Percentiles rank a stretch among this genome's conserved stretches.
These are phyloP conservation scores for Trematomus bernacchii DNA, from an alignment of 2,797 vertebrate genomes.

Conservation along the genomic window DNA sequence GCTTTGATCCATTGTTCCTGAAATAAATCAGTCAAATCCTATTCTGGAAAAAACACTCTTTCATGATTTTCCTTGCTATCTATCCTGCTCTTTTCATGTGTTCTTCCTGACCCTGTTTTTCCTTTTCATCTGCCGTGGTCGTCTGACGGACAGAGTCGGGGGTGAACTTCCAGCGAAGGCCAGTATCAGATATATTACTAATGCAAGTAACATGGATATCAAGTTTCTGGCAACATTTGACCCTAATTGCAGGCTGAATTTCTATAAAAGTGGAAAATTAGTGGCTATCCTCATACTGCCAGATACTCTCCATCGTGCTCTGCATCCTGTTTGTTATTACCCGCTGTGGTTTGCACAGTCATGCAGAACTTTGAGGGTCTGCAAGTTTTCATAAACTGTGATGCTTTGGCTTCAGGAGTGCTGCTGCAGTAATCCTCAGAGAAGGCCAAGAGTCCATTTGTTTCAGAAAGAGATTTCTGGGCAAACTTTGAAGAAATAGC, in stretches of 20 bases:
- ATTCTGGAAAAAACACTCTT: slow-evolving; percentile 33
- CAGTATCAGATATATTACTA: slow-evolving; percentile 49
- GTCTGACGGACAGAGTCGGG: slow-evolving; percentile 6
- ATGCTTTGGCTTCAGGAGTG: slow-evolving; percentile 21
- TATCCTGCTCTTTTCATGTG: slow-evolving; percentile 38
- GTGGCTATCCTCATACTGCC: slow-evolving; percentile 54
- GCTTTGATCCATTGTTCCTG: slow-evolving; percentile 41
- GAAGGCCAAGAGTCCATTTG: slow-evolving; percentile 5
- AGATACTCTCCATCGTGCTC: slow-evolving; percentile 51
- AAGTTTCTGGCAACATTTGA: slow-evolving; percentile 57
- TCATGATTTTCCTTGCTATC: slow-evolving; percentile 30
- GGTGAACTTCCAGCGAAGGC: slow-evolving; percentile 31
- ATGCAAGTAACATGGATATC: slow-evolving; percentile 59
- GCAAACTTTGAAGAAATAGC: slow-evolving; percentile 16
- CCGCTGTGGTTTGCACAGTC: slow-evolving; percentile 67
- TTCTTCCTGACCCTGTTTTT: slow-evolving; percentile 26
- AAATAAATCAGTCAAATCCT: slow-evolving; percentile 29
- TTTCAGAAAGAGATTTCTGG: slow-evolving; percentile 2
- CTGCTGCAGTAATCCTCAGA: neutral
- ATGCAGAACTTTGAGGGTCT: slow-evolving; percentile 51
- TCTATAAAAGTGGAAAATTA: slow-evolving; percentile 70
- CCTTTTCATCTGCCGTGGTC: slow-evolving; percentile 33
- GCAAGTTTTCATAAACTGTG: slow-evolving; percentile 51
- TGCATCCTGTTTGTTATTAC: slow-evolving; percentile 67
- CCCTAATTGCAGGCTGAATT: slow-evolving; percentile 63